Evolutionary conservation across 2,113 vertebrate species (phyloP).

Genomic region (Thunnus maccoyii): DNA sequence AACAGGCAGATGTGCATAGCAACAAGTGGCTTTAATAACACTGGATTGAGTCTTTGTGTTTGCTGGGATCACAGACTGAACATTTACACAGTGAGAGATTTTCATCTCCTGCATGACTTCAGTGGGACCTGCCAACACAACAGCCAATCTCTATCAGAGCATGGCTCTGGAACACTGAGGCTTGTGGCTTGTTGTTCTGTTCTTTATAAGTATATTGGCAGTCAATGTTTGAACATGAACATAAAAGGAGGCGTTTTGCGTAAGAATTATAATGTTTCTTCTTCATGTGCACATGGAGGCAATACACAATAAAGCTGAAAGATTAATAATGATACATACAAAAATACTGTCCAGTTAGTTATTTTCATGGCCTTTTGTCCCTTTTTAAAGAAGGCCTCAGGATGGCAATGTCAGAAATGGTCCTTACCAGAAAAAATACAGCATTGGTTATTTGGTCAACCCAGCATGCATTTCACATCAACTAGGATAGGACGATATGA

Average conservation of each 20-base stretch:
- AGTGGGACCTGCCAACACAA: not conserved
- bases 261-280: not conserved
- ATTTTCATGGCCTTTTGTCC: no score
- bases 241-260: no score
- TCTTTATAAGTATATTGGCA: not conserved
- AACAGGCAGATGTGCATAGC: conserved; percentile 25
- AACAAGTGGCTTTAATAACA: conserved; percentile 33
- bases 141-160: conserved; percentile 9
- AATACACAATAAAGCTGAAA: not conserved
- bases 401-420: no score
- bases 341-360: no score
- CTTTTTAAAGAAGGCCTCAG: no score
- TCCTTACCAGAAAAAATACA: no score
- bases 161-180: not conserved
- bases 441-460: not conserved
- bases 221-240: not conserved
- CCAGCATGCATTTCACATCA: no score
- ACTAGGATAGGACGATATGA: no score
- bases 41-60: not conserved
- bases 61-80: not conserved
- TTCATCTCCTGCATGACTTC: conserved; percentile 5
- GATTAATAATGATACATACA: not conserved
- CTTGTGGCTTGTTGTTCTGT: not conserved
- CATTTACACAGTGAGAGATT: not conserved
- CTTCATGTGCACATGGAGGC: not conserved